These are phyloP conservation scores for Poeciliopsis infans DNA, from an alignment of 2,797 vertebrate genomes.

Conservation along the genomic window DNA sequence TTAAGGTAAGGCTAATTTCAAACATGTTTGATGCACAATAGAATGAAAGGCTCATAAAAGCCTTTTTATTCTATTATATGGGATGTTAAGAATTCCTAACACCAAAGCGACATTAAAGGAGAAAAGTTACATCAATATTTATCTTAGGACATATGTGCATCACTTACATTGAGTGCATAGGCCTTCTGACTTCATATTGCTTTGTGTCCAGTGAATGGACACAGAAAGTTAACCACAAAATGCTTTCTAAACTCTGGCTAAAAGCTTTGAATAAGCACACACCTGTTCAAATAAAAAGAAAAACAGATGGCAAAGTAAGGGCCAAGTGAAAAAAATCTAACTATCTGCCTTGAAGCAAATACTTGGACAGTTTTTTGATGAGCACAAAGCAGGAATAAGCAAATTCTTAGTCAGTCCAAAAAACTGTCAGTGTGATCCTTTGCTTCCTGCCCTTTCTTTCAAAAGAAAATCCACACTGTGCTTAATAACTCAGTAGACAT, in stretches of 20 bases:
- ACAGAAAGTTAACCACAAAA: constrained; percentile 14
- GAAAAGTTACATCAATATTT: neutral
- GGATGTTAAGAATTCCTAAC: neutral
- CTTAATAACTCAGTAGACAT: constrained; percentile 18
- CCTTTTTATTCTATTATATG: no score
- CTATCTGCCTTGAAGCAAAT: constrained; percentile 13
- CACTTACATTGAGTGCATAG: constrained; percentile 2
- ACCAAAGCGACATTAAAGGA: neutral
- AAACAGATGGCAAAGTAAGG: constrained; percentile 33
- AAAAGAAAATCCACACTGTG: constrained; percentile 38
- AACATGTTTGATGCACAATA: neutral
- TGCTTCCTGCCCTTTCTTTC: constrained; percentile 1
- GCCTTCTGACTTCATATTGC: constrained; percentile 1
- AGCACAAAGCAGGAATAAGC: constrained; percentile 17
- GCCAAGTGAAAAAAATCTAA: constrained; percentile 32
- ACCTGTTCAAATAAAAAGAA: constrained; percentile 11
- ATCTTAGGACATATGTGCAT: neutral
- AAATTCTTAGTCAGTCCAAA: constrained; percentile 29
- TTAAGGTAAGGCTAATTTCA: neutral
- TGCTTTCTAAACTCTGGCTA: constrained; percentile 25
- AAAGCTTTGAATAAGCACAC: constrained; percentile 19
- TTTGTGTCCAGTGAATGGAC: constrained; percentile 22
- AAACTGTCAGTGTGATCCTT: constrained; percentile 26
- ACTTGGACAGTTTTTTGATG: constrained; percentile 13
- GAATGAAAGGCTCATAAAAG: neutral